Conservation (phyloP, 1,140 invertebrate species). For the Spodoptera frugiperda region DNA sequence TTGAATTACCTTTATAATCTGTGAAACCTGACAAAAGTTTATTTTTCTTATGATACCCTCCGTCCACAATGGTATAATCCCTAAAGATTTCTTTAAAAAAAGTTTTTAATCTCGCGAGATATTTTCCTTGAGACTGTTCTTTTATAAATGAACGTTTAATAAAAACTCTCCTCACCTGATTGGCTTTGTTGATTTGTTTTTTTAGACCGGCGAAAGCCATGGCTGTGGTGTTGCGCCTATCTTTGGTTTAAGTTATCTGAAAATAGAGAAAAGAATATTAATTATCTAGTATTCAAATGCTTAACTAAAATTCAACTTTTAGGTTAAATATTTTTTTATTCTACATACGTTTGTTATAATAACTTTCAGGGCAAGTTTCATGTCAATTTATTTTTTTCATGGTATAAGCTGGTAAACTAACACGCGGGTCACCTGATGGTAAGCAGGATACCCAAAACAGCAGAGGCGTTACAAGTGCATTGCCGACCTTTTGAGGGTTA, state of each 20-base stretch:
- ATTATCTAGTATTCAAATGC: not conserved
- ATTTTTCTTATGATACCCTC: not conserved
- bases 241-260: constrained; percentile 56
- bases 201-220: constrained; percentile 99
- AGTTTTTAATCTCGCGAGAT: constrained; percentile 54
- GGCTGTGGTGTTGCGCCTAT: constrained; percentile 64
- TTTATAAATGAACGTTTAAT: constrained; percentile 38
- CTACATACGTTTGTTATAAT: not conserved
- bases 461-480: no score
- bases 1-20: constrained; percentile 26
- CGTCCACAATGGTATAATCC: constrained; percentile 42
- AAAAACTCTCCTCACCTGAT: constrained; percentile 90
- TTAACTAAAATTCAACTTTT: not conserved
- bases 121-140: constrained; percentile 12
- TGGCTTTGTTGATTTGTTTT: constrained; percentile 99
- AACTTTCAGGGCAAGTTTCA: no score
- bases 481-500: no score
- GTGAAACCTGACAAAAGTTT: constrained; percentile 12
- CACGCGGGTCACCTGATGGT: no score
- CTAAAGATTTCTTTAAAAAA: constrained; percentile 49
- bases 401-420: no score
- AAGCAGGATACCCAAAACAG: no score
- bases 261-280: constrained; percentile 55
- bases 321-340: no score
- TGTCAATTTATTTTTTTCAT: no score